phyloP scores from a whole-genome alignment of 2,888 invertebrate species.

The Lepidochrysops patricia region DNA sequence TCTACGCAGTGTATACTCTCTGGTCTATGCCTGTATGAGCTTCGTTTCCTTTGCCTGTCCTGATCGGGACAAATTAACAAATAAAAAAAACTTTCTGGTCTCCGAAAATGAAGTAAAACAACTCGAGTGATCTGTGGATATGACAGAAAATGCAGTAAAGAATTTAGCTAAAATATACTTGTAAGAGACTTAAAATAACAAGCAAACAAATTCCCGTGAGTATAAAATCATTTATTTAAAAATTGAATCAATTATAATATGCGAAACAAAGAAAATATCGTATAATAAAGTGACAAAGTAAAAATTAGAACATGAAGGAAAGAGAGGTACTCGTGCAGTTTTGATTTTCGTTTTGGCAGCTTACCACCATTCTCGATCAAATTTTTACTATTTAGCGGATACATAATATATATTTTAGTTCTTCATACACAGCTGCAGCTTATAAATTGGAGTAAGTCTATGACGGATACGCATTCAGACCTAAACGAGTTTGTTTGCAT shows the following conservation, averaged over 20 bases:
- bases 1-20: background rate
- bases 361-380: slow-evolving; percentile 8
- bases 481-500: slow-evolving; percentile 7
- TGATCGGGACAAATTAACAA: no score
- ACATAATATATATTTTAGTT: background rate
- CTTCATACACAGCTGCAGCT: background rate
- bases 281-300: slow-evolving; percentile 7
- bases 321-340: slow-evolving; percentile 1
- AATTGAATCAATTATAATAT: background rate
- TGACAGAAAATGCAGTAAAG: slow-evolving; percentile 16
- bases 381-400: background rate
- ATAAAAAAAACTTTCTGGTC: no score
- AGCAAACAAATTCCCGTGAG: background rate
- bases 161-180: slow-evolving; percentile 7
- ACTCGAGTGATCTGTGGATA: slow-evolving; percentile 12
- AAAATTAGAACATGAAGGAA: slow-evolving; percentile 7
- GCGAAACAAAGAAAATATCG: background rate
- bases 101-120: slow-evolving; percentile 10
- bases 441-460: background rate
- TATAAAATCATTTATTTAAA: background rate
- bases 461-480: background rate
- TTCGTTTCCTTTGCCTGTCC: no score
- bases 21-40: no score
- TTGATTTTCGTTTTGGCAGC: slow-evolving; percentile 15
- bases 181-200: slow-evolving; percentile 2